phyloP scores from a whole-genome alignment of 2,113 vertebrate genomes.

The Osmerus eperlanus region DNA sequence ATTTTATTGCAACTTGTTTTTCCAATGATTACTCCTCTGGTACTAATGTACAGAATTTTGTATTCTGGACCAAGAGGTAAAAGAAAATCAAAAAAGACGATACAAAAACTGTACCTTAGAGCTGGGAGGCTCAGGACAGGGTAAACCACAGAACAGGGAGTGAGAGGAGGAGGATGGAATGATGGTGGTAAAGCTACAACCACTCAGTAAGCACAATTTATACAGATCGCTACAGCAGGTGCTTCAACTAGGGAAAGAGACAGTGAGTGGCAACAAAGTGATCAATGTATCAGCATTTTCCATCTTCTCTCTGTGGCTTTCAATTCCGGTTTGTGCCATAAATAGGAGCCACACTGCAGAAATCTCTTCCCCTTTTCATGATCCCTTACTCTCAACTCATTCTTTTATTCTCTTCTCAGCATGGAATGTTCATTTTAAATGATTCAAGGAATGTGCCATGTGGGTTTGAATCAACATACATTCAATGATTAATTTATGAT shows the following conservation, averaged over 20 bases:
- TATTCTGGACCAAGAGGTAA: slow-evolving; percentile 53
- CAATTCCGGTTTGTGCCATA: slow-evolving; percentile 19
- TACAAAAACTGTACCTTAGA: slow-evolving; percentile 38
- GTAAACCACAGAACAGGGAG: slow-evolving; percentile 7
- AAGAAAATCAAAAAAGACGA: slow-evolving; percentile 29
- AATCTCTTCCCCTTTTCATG: neutral
- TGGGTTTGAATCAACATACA: slow-evolving; percentile 18
- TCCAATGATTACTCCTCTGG: slow-evolving; percentile 59
- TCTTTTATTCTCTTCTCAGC: slow-evolving; percentile 19
- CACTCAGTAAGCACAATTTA: slow-evolving; percentile 7
- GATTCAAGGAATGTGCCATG: slow-evolving; percentile 53
- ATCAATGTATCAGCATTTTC: neutral
- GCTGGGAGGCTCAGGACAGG: slow-evolving; percentile 22
- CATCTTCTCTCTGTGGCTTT: neutral
- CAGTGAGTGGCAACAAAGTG: neutral
- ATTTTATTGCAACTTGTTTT: slow-evolving; percentile 67
- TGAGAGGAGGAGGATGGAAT: neutral
- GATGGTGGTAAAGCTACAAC: slow-evolving; percentile 22
- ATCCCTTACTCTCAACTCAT: neutral
- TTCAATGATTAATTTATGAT: neutral
- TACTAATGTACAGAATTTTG: slow-evolving; percentile 55
- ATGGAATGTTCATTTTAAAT: slow-evolving; percentile 56
- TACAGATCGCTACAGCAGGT: slow-evolving; percentile 38
- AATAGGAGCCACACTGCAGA: neutral
- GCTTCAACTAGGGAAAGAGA: slow-evolving; percentile 23